Base-by-base conservation (phyloP, 1,140 invertebrate species). In the Lucilia sericata region DNA sequence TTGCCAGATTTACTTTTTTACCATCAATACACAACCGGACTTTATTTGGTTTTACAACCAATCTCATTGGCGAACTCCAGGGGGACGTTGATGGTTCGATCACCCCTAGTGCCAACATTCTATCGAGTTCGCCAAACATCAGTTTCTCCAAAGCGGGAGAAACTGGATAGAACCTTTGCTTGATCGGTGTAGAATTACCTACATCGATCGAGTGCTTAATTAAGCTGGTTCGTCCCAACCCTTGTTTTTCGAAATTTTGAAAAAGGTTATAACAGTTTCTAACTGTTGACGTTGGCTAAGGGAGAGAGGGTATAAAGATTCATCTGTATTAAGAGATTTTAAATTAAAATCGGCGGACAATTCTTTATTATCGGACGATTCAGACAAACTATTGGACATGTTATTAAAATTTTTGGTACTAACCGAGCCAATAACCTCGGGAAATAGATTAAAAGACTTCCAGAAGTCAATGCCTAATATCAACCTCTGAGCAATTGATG, bases 381-480 rank as follows among this genome's bases (percentile, higher is more conserved):
- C n/a, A 60, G 55, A 17, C 13, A 60, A 12, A 21, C 36, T 36
- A 36, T 36, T 36, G 36, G 36, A 36, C 36, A 36, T 36, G 3
- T 36, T 36, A 8, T 36, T 36, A 36, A 4, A 36, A 36, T 36
- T 4, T 36, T 3, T 60, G 4, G n/a, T 21, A 19, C 19, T 21
- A 21, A 19, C n/a, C 8, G n/a, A 70, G 65, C n/a, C n/a, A 60
- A 82, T 82, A 2, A 82, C 19, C 17, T 82, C 55, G 14, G 80
- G 80, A 30, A 55, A 42, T 30, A 82, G 49, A 60, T 82, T 60
- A 55, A 82, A 82, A 55, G 19, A 10, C 30, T 82, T 55, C 49
- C 80, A 82, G 17, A 82, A 82, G 30, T 82, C 80, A 19, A 81
- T 42, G 9, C 42, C 78, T 5, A 81, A 42, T 19, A 81, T 81